Evolutionary conservation across 2,888 invertebrate genomes (phyloP).

Genomic region (Cantharis nigra): DNA sequence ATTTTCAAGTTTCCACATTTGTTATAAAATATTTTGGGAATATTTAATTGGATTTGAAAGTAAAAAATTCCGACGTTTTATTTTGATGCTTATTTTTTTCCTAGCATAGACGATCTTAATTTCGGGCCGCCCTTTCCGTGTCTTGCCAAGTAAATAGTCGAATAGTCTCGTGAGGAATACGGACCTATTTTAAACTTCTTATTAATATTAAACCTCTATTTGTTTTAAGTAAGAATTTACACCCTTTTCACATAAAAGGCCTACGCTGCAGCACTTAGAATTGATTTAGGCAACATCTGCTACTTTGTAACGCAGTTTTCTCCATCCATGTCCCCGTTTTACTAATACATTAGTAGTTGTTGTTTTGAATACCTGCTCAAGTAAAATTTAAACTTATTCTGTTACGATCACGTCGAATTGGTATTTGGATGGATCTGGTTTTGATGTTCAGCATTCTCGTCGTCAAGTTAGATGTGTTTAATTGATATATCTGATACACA

Average conservation of each 20-base stretch:
- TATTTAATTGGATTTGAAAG: background rate
- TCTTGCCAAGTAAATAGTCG: background rate
- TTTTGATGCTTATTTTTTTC: background rate
- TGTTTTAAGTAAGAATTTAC: background rate
- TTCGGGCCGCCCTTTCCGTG: background rate
- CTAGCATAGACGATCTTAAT: background rate
- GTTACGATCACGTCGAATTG: background rate
- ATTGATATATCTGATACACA: background rate
- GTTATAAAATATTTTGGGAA: background rate
- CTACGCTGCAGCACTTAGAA: background rate
- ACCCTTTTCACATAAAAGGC: background rate
- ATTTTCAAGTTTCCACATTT: background rate
- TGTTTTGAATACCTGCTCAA: background rate
- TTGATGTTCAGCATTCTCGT: background rate
- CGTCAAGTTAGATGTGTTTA: background rate
- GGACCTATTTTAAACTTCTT: slow-evolving; percentile 3
- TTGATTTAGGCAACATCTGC: slow-evolving; percentile 10
- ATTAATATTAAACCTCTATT: background rate
- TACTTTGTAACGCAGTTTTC: background rate
- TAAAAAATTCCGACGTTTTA: background rate
- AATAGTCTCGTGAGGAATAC: slow-evolving; percentile 1
- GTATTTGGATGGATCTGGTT: background rate
- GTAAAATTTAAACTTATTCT: background rate
- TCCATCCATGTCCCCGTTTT: background rate
- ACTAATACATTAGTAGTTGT: background rate